Evolutionary conservation across 2,113 vertebrate species (phyloP).

Genomic region (Stigmatopora argus): DNA sequence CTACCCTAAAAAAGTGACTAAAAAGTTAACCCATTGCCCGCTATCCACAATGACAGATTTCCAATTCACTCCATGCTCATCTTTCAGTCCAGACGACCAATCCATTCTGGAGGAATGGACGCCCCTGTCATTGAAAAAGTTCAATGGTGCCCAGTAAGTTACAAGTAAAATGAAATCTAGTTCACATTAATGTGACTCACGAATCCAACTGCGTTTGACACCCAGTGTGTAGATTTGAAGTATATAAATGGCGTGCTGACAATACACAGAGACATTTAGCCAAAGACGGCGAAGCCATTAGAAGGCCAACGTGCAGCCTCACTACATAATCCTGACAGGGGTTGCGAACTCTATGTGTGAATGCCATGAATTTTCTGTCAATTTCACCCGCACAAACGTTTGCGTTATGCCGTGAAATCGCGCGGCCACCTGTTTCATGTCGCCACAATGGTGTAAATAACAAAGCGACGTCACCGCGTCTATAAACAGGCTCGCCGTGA

Average conservation of each 20-base stretch:
- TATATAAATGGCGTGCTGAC: slow-evolving; percentile 46
- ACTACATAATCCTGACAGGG: slow-evolving; percentile 44
- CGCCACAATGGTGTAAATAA: slow-evolving; percentile 56
- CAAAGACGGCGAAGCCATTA: slow-evolving; percentile 37
- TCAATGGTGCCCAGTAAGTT: no score
- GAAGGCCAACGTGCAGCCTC: slow-evolving; percentile 48
- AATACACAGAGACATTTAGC: slow-evolving; percentile 31
- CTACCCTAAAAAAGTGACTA: no score
- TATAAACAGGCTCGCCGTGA: slow-evolving; percentile 61
- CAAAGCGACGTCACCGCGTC: slow-evolving; percentile 51
- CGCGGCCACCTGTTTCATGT: slow-evolving; percentile 60
- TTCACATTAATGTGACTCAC: no score
- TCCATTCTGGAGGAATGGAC: no score
- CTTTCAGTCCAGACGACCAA: no score
- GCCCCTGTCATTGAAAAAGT: no score
- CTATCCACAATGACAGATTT: no score
- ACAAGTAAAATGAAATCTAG: no score
- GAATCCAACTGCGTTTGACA: no score
- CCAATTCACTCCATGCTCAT: no score
- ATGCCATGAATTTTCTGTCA: slow-evolving; percentile 48
- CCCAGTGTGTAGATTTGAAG: slow-evolving; percentile 3
- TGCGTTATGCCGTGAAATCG: slow-evolving; percentile 37
- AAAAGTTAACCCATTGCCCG: no score
- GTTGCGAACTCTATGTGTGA: slow-evolving; percentile 45
- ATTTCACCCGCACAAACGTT: slow-evolving; percentile 41